Base-by-base conservation (phyloP, 2,113 vertebrate species). In the Alligator sinensis region DNA sequence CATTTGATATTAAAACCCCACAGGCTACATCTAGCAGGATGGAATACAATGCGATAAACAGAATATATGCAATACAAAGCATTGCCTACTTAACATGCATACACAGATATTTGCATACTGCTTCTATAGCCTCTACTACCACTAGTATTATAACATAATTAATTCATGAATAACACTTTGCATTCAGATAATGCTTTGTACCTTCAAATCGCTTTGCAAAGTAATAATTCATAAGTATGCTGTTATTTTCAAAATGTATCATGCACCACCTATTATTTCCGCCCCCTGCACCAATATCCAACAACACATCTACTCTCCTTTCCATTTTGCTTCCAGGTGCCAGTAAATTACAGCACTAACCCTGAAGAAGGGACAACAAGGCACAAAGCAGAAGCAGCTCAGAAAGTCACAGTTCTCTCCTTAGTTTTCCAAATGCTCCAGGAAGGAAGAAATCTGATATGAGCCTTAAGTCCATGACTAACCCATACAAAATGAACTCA, bases 1-100 rank as follows among this genome's bases (percentile, higher is more conserved):
- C 72, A 78, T 97, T 88, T 1, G 5, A 97, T 97, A 97, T 86
- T 90, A 95, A 97, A 97, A 97, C 97, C 96, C 92, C 91, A 82
- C 82, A 85, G 91, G 58, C 21, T 91, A 68, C 82, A 90, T 86
- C 9, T 27, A 84, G 89, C 80, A 3, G 9, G 58, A 82, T 87
- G 77, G 89, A 89, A 61, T 90, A 75, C 38, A 91, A 38, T 61
- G 74, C 77, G 89, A 80, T 95, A 95, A 93, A 95, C 77, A 80
- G 82, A 91, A 92, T 90, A 60, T 68, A 94, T 89, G 86, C 90
- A 80, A 47, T 57, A 47, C 55, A 63, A 72, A 79, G 75, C 80
- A 95, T 78, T 63, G 63, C 95, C 83, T 79, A 58, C 81, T 93
- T 80, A 82, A 12, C 63, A 2, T 92, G 94, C 94, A 94, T 95